These are phyloP conservation scores for Hydropsyche betteni DNA, from an alignment of 2,888 invertebrate species.

Conservation along the genomic window DNA sequence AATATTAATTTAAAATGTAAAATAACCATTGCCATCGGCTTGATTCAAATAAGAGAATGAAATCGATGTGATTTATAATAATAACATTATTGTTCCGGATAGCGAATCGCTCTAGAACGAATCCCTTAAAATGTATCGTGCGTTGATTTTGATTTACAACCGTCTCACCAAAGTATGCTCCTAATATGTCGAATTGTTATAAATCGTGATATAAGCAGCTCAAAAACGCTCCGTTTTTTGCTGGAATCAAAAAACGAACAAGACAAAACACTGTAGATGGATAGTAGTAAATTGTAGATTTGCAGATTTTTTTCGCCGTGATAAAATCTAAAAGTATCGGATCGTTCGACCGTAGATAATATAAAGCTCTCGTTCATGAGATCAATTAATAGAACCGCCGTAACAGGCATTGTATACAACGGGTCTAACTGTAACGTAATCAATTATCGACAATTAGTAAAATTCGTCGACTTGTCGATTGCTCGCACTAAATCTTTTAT, in stretches of 20 bases:
- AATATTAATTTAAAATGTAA: conserved; percentile 38
- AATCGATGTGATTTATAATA: conserved; percentile 26
- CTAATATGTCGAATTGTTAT: too few relatives aligned
- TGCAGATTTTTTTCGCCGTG: neutral
- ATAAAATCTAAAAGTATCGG: conserved; percentile 17
- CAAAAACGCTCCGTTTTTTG: too few relatives aligned
- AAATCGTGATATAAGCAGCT: too few relatives aligned
- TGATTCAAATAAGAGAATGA: conserved; percentile 10
- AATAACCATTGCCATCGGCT: conserved; percentile 32
- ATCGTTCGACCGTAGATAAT: conserved; percentile 19
- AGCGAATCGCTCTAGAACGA: neutral
- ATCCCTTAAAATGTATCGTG: conserved; percentile 2
- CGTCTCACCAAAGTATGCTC: too few relatives aligned
- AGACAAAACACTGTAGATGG: too few relatives aligned
- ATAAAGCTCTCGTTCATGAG: conserved; percentile 24
- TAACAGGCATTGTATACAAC: conserved; percentile 19
- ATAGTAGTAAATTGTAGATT: too few relatives aligned
- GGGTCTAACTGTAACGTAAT: conserved; percentile 35
- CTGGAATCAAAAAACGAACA: too few relatives aligned
- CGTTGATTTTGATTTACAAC: too few relatives aligned
- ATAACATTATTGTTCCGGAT: conserved; percentile 17
- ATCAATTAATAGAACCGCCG: conserved; percentile 30
- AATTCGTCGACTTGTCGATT: conserved; percentile 42
- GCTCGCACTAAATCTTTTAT: conserved; percentile 29
- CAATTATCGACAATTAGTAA: conserved; percentile 49